Conservation (phyloP, 2,113 vertebrate genomes). For the Eulemur rufifrons region DNA sequence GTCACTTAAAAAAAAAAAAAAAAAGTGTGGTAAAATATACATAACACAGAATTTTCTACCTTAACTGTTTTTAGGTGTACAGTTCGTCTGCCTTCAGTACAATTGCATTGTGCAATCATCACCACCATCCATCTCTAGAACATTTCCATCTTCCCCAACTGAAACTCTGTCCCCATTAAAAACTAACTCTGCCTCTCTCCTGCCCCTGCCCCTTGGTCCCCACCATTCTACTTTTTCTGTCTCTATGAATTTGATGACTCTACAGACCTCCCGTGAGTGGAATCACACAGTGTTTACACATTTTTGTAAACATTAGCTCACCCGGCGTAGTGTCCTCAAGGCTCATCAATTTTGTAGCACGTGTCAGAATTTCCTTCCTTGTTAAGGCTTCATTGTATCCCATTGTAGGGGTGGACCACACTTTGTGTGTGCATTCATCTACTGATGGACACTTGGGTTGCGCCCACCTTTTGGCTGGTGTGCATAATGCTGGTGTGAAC, state of each 20-base stretch:
- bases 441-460: fast-evolving
- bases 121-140: neutral
- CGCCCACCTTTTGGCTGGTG: neutral
- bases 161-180: fast-evolving
- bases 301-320: too few species aligned
- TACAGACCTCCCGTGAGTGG: fast-evolving
- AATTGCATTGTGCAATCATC: fast-evolving
- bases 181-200: fast-evolving
- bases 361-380: neutral
- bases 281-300: too few species aligned
- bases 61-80: too few species aligned
- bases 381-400: neutral
- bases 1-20: neutral
- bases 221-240: too few species aligned
- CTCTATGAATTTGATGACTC: fast-evolving
- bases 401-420: too few species aligned
- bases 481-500: neutral
- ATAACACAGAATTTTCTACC: fast-evolving
- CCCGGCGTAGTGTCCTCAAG: neutral
- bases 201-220: fast-evolving
- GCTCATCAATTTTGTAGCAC: fast-evolving
- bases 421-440: neutral
- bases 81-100: fast-evolving
- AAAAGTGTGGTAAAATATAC: neutral
- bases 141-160: fast-evolving